phyloP scores from a whole-genome alignment of 2,797 vertebrate species.

The Channa striata region DNA sequence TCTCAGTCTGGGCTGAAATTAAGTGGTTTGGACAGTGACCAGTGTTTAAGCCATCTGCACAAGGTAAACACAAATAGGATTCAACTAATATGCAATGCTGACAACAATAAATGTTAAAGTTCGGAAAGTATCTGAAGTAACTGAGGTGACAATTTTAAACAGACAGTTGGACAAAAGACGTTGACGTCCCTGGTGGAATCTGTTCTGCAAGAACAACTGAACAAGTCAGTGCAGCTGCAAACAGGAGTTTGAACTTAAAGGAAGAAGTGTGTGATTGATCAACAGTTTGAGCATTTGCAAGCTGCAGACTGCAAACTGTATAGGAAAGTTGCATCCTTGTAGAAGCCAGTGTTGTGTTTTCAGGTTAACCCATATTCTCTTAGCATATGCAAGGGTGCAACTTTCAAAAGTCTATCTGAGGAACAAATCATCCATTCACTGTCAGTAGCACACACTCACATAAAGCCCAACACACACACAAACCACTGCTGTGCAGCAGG shows the following conservation, averaged over 20 bases:
- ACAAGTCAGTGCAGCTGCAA: not conserved
- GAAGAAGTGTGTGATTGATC: not conserved
- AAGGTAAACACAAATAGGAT: not conserved
- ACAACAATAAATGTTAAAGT: not conserved
- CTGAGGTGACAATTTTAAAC: not conserved
- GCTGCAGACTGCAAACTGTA: not conserved
- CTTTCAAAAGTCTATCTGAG: slow-evolving; percentile 6
- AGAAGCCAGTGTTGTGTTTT: not conserved
- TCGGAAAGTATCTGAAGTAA: too few relatives aligned
- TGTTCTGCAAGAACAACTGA: not conserved
- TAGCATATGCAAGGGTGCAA: not conserved
- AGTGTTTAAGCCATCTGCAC: not conserved
- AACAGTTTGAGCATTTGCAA: not conserved
- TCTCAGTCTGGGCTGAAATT: not conserved
- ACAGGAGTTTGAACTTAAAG: not conserved
- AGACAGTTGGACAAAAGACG: too few relatives aligned
- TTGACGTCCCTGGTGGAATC: not conserved
- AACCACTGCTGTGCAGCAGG: not conserved
- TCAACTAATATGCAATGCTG: slow-evolving; percentile 2
- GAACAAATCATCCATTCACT: slow-evolving; percentile 28
- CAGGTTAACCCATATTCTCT: not conserved
- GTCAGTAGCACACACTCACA: slow-evolving; percentile 1
- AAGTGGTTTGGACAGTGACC: not conserved
- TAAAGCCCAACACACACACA: not conserved
- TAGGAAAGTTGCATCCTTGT: not conserved